Evolutionary conservation across 2,888 invertebrate species (phyloP).

Genomic region (Stenichneumon culpator): DNA sequence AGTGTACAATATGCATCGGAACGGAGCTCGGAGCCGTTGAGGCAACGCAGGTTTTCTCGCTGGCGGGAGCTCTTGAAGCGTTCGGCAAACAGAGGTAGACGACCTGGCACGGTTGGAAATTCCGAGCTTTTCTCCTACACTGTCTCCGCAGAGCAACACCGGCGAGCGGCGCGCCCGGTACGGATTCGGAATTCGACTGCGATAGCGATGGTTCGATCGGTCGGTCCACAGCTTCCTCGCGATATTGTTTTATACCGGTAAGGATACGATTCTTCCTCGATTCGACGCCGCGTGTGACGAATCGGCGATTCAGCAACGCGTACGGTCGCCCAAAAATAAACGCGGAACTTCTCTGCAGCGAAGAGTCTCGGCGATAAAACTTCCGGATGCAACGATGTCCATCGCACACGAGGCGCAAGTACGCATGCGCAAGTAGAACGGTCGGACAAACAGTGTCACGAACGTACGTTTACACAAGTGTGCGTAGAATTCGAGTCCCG

Average conservation of each 20-base stretch:
- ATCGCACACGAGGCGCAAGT: not conserved
- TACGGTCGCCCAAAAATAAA: not conserved
- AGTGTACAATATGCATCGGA: slow-evolving; percentile 15
- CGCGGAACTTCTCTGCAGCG: no score
- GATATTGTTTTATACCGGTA: not conserved
- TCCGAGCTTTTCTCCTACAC: slow-evolving; percentile 1
- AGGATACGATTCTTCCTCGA: not conserved
- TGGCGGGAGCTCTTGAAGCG: slow-evolving; percentile 53
- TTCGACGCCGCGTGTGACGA: not conserved
- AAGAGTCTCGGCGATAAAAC: no score
- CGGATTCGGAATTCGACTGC: not conserved
- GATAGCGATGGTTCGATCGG: not conserved
- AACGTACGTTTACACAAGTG: not conserved
- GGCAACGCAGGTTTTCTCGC: slow-evolving; percentile 51
- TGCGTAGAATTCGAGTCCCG: slow-evolving; percentile 14
- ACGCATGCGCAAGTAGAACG: not conserved
- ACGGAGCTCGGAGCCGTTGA: slow-evolving; percentile 28
- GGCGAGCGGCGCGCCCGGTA: not conserved
- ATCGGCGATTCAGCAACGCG: not conserved
- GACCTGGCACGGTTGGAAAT: slow-evolving; percentile 28
- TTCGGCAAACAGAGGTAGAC: slow-evolving; percentile 57
- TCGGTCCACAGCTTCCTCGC: not conserved
- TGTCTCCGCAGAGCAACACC: slow-evolving; percentile 17
- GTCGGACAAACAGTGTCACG: not conserved
- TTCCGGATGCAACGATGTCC: no score